A percentile compares a stretch with the other conserved stretches of the same genome.
Evolutionary conservation across 2,797 vertebrate species (phyloP).

Genomic region (Leuciscus waleckii): DNA sequence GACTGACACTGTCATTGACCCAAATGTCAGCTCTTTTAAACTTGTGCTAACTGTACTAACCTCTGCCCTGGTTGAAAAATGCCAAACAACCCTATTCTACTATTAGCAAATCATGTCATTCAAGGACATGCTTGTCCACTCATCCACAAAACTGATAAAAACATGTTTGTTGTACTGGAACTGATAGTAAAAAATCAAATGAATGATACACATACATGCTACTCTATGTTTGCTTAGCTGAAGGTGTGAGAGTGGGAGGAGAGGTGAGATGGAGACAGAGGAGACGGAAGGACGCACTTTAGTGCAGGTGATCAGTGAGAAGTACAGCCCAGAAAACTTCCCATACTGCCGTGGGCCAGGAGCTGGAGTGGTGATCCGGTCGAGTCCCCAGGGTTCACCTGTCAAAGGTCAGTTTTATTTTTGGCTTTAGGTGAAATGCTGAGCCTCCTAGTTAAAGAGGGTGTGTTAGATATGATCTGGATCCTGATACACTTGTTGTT

Average conservation of each 20-base stretch:
- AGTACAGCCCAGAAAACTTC: slow-evolving; percentile 96
- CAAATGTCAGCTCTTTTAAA: neutral
- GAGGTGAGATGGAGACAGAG: slow-evolving; percentile 81
- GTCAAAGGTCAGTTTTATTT: slow-evolving; percentile 85
- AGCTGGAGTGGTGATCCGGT: slow-evolving; percentile 88
- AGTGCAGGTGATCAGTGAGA: slow-evolving; percentile 93
- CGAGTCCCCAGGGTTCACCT: slow-evolving; percentile 91
- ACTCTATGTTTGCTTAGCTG: slow-evolving; percentile 24
- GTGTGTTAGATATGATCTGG: slow-evolving; percentile 1
- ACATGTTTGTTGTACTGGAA: neutral
- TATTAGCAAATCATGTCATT: neutral
- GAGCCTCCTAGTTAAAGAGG: neutral
- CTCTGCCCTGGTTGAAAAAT: neutral
- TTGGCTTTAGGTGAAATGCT: neutral
- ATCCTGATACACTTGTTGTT: neutral
- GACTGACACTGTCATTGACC: neutral
- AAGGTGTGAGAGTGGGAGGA: slow-evolving; percentile 40
- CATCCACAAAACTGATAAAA: neutral
- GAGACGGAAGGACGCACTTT: slow-evolving; percentile 90
- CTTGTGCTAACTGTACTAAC: slow-evolving; percentile 17
- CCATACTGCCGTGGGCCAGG: slow-evolving; percentile 91
- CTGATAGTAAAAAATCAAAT: neutral
- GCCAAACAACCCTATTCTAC: neutral
- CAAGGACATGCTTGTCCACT: neutral
- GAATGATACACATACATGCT: neutral